These are phyloP conservation scores for Caradrina kadenii DNA, from an alignment of 2,888 invertebrate species.

Conservation along the genomic window DNA sequence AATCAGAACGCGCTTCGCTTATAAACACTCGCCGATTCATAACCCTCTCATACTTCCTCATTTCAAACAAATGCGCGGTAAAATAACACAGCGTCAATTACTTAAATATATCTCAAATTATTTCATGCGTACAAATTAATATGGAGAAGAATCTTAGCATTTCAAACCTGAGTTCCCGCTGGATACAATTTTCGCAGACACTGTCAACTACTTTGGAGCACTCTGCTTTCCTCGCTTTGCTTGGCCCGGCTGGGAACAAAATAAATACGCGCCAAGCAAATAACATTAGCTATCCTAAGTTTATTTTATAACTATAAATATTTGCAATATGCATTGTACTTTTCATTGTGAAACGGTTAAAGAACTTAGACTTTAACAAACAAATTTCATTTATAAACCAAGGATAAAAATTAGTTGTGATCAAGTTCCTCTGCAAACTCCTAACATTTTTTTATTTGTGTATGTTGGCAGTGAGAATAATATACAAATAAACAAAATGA, in stretches of 20 bases:
- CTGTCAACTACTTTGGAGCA: conserved; percentile 68
- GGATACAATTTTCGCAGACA: conserved; percentile 78
- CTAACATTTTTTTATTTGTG: background rate
- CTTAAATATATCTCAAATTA: conserved; percentile 59
- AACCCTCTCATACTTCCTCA: conserved; percentile 50
- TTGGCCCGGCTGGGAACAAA: conserved; percentile 86
- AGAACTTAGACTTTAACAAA: conserved; percentile 15
- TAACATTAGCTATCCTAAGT: conserved; percentile 71
- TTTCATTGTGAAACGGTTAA: conserved; percentile 17
- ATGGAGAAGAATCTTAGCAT: conserved; percentile 72
- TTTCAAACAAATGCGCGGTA: conserved; percentile 34
- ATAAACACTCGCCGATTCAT: conserved; percentile 62
- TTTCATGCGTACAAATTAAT: conserved; percentile 73
- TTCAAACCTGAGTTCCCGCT: conserved; percentile 82
- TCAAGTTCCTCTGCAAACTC: background rate
- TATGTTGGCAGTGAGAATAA: background rate
- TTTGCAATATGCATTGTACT: conserved; percentile 31
- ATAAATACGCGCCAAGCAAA: conserved; percentile 85
- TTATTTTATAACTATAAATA: conserved; percentile 33
- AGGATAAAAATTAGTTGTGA: background rate
- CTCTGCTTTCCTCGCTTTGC: conserved; percentile 78
- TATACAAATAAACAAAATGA: background rate
- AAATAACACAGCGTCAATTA: conserved; percentile 46
- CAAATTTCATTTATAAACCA: conserved; percentile 8
- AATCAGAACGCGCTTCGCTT: conserved; percentile 61